These are phyloP conservation scores for Cephus rjabovi DNA, from an alignment of 2,888 invertebrate species.

Conservation along the genomic window DNA sequence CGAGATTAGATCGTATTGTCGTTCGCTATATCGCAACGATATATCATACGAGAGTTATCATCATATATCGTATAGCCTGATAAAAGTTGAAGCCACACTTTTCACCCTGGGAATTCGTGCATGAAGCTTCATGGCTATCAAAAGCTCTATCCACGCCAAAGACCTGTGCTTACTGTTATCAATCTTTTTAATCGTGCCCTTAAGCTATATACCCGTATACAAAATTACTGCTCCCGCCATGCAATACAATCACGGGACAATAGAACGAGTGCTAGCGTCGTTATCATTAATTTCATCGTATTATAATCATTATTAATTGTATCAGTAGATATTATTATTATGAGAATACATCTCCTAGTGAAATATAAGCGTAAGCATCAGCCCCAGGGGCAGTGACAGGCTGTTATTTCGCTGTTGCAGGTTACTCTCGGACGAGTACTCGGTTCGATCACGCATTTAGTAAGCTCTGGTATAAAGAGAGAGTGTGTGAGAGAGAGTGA, in stretches of 20 bases:
- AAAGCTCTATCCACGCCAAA: background rate
- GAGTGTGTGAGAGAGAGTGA: constrained; percentile 48
- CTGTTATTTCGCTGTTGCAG: constrained; percentile 65
- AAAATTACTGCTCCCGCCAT: background rate
- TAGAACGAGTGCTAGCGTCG: background rate
- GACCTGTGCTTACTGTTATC: background rate
- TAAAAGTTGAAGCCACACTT: background rate
- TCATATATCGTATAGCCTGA: background rate
- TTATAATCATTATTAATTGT: background rate
- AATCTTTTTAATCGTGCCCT: background rate
- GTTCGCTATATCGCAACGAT: background rate
- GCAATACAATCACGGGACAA: background rate
- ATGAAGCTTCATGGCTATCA: background rate
- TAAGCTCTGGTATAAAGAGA: constrained; percentile 63
- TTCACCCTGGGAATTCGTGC: background rate
- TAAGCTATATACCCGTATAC: background rate
- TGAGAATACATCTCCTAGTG: background rate
- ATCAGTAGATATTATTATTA: background rate
- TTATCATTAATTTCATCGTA: background rate
- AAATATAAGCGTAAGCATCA: constrained; percentile 42
- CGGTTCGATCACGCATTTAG: constrained; percentile 66
- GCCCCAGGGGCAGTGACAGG: constrained; percentile 57
- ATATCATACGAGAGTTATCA: background rate
- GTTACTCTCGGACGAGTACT: constrained; percentile 66
- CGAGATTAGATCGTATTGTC: background rate